Conservation (phyloP, 1,140 invertebrate genomes). For the Batillaria attramentaria region DNA sequence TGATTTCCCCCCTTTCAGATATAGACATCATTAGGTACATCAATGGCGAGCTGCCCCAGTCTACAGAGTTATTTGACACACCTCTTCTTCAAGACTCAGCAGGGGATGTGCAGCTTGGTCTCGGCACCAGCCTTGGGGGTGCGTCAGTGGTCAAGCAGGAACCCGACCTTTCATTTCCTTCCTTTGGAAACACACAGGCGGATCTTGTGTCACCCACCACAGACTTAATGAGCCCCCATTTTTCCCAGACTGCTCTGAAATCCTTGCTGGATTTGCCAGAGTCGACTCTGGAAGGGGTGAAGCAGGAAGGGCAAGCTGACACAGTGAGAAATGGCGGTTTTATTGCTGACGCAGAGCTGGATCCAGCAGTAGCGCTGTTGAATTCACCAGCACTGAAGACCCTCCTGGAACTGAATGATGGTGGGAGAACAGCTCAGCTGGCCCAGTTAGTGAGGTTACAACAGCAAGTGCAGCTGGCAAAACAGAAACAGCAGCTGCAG, state of each 20-base stretch:
- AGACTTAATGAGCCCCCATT: conserved; percentile 17
- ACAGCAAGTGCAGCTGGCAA: conserved; percentile 51
- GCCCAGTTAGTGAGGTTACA: conserved; percentile 28
- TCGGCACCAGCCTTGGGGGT: conserved; percentile 28
- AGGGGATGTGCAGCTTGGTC: conserved; percentile 5
- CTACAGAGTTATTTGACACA: conserved; percentile 41
- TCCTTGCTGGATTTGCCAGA: conserved; percentile 18
- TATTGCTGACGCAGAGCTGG: conserved; percentile 20
- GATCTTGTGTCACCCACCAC: conserved; percentile 36
- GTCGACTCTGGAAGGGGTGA: neutral
- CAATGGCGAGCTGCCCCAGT: conserved; percentile 47
- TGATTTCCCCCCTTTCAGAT: neutral
- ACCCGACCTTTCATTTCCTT: conserved; percentile 34
- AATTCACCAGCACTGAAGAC: conserved; percentile 37
- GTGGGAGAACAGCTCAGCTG: conserved; percentile 31
- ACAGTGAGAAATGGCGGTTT: neutral
- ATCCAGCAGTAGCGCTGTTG: conserved; percentile 23
- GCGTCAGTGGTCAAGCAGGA: conserved; percentile 52
- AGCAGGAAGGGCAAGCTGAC: neutral
- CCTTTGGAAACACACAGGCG: conserved; percentile 22
- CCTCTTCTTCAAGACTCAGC: neutral
- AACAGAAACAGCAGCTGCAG: conserved; percentile 43
- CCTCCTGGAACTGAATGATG: conserved; percentile 42
- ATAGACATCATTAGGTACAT: conserved; percentile 64
- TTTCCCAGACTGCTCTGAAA: conserved; percentile 31